A percentile compares a stretch with the other conserved stretches of the same genome.
Conservation (phyloP, 2,797 vertebrate species). For the Babyrousa celebensis region DNA sequence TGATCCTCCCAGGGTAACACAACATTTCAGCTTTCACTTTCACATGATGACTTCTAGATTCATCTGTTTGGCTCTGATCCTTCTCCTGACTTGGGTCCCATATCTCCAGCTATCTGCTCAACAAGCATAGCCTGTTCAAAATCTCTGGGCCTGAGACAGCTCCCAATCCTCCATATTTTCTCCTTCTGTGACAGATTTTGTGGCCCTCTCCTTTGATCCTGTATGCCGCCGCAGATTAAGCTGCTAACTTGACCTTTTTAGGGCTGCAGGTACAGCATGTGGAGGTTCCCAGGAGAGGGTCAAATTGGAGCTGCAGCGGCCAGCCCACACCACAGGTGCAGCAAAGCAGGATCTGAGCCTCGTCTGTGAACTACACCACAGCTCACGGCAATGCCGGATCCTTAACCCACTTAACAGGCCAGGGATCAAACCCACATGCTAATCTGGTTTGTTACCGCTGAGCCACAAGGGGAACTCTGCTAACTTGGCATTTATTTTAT, state of each 20-base stretch:
- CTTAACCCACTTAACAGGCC: too few species aligned
- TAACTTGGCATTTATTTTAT: background rate
- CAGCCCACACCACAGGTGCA: too few species aligned
- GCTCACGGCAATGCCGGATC: too few species aligned
- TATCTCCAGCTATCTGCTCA: background rate
- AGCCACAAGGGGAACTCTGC: too few species aligned
- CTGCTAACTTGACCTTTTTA: background rate
- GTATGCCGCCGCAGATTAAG: background rate
- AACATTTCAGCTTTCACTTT: background rate
- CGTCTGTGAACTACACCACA: too few species aligned
- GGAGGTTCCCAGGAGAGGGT: too few species aligned
- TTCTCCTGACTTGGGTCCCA: background rate
- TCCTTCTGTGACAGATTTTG: background rate
- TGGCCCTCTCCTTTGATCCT: background rate
- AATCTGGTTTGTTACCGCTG: too few species aligned
- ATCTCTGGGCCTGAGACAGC: background rate
- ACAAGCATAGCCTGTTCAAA: background rate
- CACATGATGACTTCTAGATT: background rate
- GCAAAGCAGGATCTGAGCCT: too few species aligned
- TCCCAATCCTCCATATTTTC: background rate
- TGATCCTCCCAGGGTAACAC: background rate
- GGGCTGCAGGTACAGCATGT: too few species aligned
- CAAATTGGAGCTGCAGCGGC: too few species aligned
- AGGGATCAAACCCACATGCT: too few species aligned
- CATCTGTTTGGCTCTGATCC: background rate